Evolutionary conservation across 1,140 invertebrate species (phyloP), one percentile per base, ranked within the genome.

Genomic region (Saccostrea glomerata): DNA sequence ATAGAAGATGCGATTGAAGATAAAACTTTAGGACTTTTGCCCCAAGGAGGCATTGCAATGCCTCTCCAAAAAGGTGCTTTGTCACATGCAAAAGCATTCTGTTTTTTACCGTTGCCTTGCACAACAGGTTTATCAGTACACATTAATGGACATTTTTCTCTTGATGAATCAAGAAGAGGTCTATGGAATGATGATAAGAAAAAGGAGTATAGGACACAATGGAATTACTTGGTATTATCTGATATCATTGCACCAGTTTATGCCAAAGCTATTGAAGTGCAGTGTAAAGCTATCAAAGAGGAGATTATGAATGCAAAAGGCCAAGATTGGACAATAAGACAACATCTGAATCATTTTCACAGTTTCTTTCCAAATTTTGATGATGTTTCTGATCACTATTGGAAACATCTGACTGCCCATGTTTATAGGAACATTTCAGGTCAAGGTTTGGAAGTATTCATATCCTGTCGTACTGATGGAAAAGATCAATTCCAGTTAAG

Each of bases 61-160:
- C 54, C 56, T 56, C n/a, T 47, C 40, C 30, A 55, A 17, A 25
- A 84, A 86, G 9, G 0, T 20, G 13, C 30, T 17, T 23, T 20
- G 6, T 36, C 40, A 66, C 60, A 87, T 12, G 25, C 86, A 12
- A 91, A 90, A 66, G 90, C 90, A 11, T 94, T 92, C 89, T 94
- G 94, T 88, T 93, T 93, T 89, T 89, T 95, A 23, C 94, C 94
- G n/a, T 88, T 94, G 2, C 93, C 94, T 30, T 86, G 93, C 9
- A 82, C 89, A 40, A 93, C 93, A 11, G 90, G 91, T 17, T 84
- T 95, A 20, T 93, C 94, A 13, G 89, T 94, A n/a, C 91, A 94
- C 82, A 90, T 94, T 13, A 94, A 95, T 92, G 94, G 93, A 0
- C 92, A 94, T 87, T 95, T 95, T 92, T 93, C 92, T 66, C 82